Conservation (phyloP, 2,888 invertebrate species). For the Luffia ferchaultella region DNA sequence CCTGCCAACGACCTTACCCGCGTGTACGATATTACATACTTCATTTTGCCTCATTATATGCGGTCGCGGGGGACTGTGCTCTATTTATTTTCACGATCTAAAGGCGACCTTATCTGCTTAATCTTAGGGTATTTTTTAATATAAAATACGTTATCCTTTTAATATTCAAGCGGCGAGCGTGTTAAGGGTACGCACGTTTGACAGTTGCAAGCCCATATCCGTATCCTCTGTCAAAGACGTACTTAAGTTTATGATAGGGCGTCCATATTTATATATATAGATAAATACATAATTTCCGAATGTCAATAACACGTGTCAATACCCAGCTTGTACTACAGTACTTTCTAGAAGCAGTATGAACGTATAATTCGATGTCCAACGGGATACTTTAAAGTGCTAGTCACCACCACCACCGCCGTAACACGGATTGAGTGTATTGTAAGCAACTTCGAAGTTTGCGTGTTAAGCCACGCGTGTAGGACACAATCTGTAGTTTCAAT, state of each 20-base stretch:
- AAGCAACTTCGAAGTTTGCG: too few species aligned
- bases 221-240: not conserved
- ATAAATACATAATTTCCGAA: too few species aligned
- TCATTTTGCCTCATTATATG: constrained; percentile 15
- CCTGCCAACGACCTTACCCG: constrained; percentile 17
- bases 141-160: constrained; percentile 10
- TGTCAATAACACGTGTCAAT: too few species aligned
- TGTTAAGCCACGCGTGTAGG: too few species aligned
- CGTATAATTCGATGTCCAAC: too few species aligned
- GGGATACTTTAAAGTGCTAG: too few species aligned
- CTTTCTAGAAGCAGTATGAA: too few species aligned
- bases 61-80: constrained; percentile 8
- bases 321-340: too few species aligned
- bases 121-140: not conserved
- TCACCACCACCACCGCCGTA: too few species aligned
- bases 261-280: not conserved
- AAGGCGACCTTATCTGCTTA: not conserved
- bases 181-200: not conserved
- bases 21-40: constrained; percentile 15
- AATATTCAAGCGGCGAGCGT: constrained; percentile 22
- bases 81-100: not conserved
- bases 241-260: not conserved
- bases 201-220: not conserved
- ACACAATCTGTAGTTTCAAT: too few species aligned
- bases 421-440: too few species aligned